Conservation (phyloP, 2,888 invertebrate species). For the Xestia xanthographa region DNA sequence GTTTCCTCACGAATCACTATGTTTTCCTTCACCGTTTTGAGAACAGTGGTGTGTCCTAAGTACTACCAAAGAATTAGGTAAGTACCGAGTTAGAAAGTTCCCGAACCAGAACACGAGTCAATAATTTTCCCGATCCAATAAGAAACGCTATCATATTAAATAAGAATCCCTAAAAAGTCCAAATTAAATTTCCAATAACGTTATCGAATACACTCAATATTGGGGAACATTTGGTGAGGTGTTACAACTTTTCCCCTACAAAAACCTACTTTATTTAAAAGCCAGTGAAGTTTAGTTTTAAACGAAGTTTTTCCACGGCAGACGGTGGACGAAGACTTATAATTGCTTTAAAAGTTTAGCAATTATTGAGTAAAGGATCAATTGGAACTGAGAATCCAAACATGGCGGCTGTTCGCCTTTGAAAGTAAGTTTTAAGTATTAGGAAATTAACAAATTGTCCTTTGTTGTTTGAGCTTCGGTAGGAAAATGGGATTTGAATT, state of each 20-base stretch:
- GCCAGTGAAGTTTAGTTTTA: constrained; percentile 26
- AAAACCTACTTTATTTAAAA: constrained; percentile 23
- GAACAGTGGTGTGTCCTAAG: no score
- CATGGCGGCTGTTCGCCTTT: constrained; percentile 7
- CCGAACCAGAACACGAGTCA: background rate
- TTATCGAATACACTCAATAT: constrained; percentile 37
- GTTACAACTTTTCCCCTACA: background rate
- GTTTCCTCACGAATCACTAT: no score
- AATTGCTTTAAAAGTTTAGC: constrained; percentile 63
- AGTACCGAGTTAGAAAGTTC: background rate
- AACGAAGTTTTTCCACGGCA: constrained; percentile 30
- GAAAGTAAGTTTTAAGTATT: constrained; percentile 23
- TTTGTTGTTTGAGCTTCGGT: background rate
- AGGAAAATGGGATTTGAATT: constrained; percentile 8
- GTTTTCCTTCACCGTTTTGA: no score
- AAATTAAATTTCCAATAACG: constrained; percentile 58
- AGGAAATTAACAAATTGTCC: constrained; percentile 20
- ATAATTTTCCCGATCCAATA: constrained; percentile 6
- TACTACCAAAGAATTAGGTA: background rate
- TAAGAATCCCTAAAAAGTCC: constrained; percentile 55
- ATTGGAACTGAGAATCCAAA: constrained; percentile 26
- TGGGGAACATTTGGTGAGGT: constrained; percentile 36
- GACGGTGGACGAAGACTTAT: constrained; percentile 61
- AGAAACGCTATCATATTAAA: constrained; percentile 23
- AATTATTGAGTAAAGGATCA: constrained; percentile 59